phyloP scores from a whole-genome alignment of 35 echinoderm and acorn worm genomes.

The Stichopus chloronotus region DNA sequence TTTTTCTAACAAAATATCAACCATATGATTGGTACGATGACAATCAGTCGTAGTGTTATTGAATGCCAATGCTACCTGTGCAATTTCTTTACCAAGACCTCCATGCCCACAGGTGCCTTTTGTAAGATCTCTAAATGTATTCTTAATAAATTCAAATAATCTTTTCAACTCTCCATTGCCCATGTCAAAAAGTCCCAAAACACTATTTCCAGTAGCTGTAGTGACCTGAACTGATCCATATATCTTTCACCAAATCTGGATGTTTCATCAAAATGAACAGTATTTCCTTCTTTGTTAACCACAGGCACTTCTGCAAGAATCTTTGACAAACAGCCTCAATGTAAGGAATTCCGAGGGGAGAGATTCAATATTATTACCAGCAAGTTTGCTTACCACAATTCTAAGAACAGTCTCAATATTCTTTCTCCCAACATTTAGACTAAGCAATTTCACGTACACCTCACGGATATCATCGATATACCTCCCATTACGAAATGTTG shows the following conservation, averaged over 20 bases:
- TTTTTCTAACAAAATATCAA: background rate
- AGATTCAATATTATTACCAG: too few species aligned
- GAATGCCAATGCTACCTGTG: background rate
- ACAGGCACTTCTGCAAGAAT: background rate
- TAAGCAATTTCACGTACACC: constrained; percentile 18
- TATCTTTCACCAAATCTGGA: background rate
- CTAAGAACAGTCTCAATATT: background rate
- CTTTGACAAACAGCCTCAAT: background rate
- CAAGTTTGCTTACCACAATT: background rate
- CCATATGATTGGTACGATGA: background rate
- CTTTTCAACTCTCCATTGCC: constrained; percentile 9
- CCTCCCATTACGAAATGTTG: background rate
- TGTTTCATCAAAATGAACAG: background rate
- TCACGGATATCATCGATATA: too few species aligned
- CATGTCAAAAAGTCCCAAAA: background rate
- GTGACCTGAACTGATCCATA: background rate
- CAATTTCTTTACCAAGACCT: background rate
- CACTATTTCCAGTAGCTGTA: background rate
- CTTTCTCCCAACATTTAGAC: background rate
- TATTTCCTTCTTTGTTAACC: background rate
- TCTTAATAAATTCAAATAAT: background rate
- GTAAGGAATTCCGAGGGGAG: background rate
- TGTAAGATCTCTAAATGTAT: background rate
- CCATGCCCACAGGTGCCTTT: background rate
- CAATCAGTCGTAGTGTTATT: background rate